Percentiles rank a stretch among this genome's conserved stretches.
These are phyloP conservation scores for Phthorimaea operculella DNA, from an alignment of 1,140 invertebrate species.

Conservation along the genomic window DNA sequence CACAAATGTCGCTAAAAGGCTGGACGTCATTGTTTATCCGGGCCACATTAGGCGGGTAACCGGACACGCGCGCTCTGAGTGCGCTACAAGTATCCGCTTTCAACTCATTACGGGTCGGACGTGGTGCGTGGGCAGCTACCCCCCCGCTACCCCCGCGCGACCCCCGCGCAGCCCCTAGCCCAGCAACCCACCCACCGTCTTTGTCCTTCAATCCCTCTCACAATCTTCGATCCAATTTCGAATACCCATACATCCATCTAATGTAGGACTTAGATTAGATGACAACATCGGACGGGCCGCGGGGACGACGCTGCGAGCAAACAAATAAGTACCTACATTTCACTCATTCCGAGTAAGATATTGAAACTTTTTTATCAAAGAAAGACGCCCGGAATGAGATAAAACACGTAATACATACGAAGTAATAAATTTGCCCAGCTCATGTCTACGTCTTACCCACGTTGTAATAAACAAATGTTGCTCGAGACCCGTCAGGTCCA, in stretches of 20 bases:
- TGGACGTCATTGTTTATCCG: slow-evolving; percentile 67
- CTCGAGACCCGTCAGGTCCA: slow-evolving; percentile 14
- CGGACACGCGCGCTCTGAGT: slow-evolving; percentile 64
- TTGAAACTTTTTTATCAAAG: neutral
- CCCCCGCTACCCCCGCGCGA: neutral
- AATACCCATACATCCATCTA: slow-evolving; percentile 47
- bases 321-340: neutral
- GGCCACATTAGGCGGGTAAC: slow-evolving; percentile 66
- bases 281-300: slow-evolving; percentile 18
- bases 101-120: slow-evolving; percentile 66
- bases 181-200: slow-evolving; percentile 35
- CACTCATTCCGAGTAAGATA: neutral
- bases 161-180: slow-evolving; percentile 12
- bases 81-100: slow-evolving; percentile 68
- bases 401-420: neutral
- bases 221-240: slow-evolving; percentile 59
- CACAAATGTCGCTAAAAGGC: slow-evolving; percentile 67
- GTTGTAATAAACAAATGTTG: neutral
- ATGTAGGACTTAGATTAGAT: slow-evolving; percentile 37
- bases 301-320: neutral
- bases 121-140: slow-evolving; percentile 55
- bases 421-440: neutral
- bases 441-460: too few species aligned
- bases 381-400: neutral
- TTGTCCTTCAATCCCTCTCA: slow-evolving; percentile 62